phyloP scores from a whole-genome alignment of 2,888 invertebrate genomes.

The Dusona sp. region DNA sequence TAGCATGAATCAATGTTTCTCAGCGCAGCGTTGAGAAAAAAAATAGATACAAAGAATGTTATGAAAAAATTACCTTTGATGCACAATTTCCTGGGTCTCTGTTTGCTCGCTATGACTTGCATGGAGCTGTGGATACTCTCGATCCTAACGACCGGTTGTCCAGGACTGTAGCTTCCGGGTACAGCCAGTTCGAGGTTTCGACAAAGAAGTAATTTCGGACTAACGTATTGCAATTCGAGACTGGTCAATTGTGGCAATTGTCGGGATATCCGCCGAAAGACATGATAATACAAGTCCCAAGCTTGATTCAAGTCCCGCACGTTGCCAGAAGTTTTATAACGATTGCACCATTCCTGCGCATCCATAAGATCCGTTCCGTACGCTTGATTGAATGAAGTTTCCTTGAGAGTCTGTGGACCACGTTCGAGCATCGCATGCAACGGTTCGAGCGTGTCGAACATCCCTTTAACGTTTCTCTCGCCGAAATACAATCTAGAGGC shows the following conservation, averaged over 20 bases:
- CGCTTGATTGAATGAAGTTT: constrained; percentile 98
- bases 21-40: neutral
- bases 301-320: constrained; percentile 98
- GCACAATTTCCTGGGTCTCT: constrained; percentile 97
- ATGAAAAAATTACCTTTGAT: constrained; percentile 88
- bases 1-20: neutral
- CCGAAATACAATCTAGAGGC: constrained; percentile 97
- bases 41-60: constrained; percentile 7
- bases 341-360: constrained; percentile 97
- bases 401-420: constrained; percentile 98
- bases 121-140: constrained; percentile 95
- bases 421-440: constrained; percentile 97
- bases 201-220: constrained; percentile 95
- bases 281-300: constrained; percentile 99
- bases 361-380: constrained; percentile 97
- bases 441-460: constrained; percentile 98
- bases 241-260: constrained; percentile 97
- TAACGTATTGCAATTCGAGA: constrained; percentile 97
- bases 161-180: constrained; percentile 98
- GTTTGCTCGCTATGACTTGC: constrained; percentile 99
- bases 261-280: constrained; percentile 97
- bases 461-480: constrained; percentile 97
- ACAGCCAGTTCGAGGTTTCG: constrained; percentile 98
- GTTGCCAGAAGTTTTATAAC: constrained; percentile 93
- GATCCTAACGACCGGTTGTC: constrained; percentile 94